These are phyloP conservation scores for Hydra vulgaris DNA, from an alignment of 30 jellyfish, hydroid and myxozoan species.

Conservation along the genomic window DNA sequence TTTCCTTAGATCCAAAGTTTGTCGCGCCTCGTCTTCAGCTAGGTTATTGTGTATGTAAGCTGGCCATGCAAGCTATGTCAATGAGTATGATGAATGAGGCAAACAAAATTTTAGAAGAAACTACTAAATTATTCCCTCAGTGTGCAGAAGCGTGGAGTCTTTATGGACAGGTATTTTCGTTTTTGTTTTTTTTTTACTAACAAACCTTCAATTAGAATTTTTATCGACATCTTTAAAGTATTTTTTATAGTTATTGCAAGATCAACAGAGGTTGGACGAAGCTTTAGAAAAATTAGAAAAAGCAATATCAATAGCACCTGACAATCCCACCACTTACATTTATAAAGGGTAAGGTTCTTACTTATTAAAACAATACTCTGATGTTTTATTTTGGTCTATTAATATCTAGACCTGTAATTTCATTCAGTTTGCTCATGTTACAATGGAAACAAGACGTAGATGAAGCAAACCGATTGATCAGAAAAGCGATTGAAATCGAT, in stretches of 20 bases:
- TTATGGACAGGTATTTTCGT: constrained; percentile 79
- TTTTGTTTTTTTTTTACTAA: neutral
- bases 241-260: constrained; percentile 67
- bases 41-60: too few species aligned
- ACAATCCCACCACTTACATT: constrained; percentile 77
- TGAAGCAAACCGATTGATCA: constrained; percentile 46
- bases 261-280: constrained; percentile 61
- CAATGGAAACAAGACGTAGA: constrained; percentile 85
- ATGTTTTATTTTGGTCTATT: neutral
- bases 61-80: too few species aligned
- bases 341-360: constrained; percentile 75
- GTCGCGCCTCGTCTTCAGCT: too few species aligned
- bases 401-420: neutral
- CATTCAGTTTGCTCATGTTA: constrained; percentile 53
- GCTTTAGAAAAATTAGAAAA: constrained; percentile 76
- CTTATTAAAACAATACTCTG: neutral
- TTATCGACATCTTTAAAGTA: too few species aligned
- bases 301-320: constrained; percentile 77
- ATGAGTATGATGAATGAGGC: too few species aligned
- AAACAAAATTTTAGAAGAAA: too few species aligned
- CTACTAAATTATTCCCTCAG: too few species aligned
- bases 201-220: too few species aligned
- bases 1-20: too few species aligned
- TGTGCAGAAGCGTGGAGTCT: constrained; percentile 89
- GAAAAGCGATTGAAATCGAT: constrained; percentile 58